Conservation (phyloP, 2,797 vertebrate genomes). For the Aeoliscus strigatus region DNA sequence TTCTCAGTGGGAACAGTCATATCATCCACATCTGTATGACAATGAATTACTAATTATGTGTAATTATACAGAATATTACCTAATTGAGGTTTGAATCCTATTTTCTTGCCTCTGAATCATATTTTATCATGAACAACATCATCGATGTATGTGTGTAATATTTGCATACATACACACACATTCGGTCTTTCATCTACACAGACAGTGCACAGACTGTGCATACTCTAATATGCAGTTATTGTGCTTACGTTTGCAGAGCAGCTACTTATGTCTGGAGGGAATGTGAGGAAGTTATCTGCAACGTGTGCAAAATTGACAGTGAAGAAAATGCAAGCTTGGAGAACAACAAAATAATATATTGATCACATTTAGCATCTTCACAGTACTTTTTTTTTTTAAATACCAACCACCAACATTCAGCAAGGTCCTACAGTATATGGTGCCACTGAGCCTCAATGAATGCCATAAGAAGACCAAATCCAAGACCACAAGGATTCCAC, state of each 20-base stretch:
- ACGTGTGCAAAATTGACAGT: conserved; percentile 60
- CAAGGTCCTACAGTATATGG: not conserved
- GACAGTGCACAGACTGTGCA: conserved; percentile 6
- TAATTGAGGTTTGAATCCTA: too few species aligned
- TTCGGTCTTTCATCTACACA: not conserved
- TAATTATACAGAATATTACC: not conserved
- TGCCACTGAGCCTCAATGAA: too few species aligned
- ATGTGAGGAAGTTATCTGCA: conserved; percentile 41
- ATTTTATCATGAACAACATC: too few species aligned
- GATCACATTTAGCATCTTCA: conserved; percentile 49
- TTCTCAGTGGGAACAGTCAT: not conserved
- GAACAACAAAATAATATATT: conserved; percentile 54
- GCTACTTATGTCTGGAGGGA: conserved; percentile 7
- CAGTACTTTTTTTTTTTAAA: conserved; percentile 25
- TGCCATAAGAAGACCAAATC: not conserved
- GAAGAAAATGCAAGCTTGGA: conserved; percentile 53
- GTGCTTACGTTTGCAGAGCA: conserved; percentile 56
- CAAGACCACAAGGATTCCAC: too few species aligned
- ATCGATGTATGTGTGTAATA: too few species aligned
- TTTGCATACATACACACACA: conserved; percentile 2
- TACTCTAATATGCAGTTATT: conserved; percentile 13
- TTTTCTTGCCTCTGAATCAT: too few species aligned
- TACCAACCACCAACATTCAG: conserved; percentile 1
- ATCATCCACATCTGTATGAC: not conserved
- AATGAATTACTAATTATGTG: not conserved